phyloP scores from a whole-genome alignment of 2,888 invertebrate genomes.

The Oasisia sp. region DNA sequence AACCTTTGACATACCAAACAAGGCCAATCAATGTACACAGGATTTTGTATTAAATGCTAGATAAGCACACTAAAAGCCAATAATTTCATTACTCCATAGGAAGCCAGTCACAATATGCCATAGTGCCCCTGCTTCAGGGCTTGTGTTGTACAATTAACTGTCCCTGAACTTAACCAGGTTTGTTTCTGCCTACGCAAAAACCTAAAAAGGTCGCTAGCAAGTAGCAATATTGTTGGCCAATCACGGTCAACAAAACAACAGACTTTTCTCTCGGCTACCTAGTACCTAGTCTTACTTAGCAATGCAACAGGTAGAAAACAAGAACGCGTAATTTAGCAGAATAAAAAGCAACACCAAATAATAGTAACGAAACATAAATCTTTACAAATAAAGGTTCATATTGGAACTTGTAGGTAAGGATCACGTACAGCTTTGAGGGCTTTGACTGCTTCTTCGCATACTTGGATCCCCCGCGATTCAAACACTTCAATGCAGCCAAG shows the following conservation, averaged over 20 bases:
- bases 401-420: neutral
- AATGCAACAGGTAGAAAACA: neutral
- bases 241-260: neutral
- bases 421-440: slow-evolving; percentile 81
- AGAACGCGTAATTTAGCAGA: neutral
- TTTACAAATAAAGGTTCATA: neutral
- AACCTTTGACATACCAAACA: slow-evolving; percentile 1
- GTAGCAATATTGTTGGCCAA: neutral
- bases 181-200: neutral
- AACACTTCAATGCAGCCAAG: slow-evolving; percentile 99
- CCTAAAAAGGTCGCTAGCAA: neutral
- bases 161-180: neutral
- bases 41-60: neutral
- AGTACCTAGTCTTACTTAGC: neutral
- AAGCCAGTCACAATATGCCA: neutral
- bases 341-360: neutral
- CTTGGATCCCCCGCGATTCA: slow-evolving; percentile 99
- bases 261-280: neutral
- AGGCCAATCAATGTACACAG: neutral
- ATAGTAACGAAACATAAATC: neutral
- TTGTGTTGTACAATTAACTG: slow-evolving; percentile 14
- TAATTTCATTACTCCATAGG: neutral
- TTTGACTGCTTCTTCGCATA: slow-evolving; percentile 98
- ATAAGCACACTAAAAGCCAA: neutral
- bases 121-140: neutral